Conservation (phyloP, 2,888 invertebrate species). For the Lumbricus terrestris region DNA sequence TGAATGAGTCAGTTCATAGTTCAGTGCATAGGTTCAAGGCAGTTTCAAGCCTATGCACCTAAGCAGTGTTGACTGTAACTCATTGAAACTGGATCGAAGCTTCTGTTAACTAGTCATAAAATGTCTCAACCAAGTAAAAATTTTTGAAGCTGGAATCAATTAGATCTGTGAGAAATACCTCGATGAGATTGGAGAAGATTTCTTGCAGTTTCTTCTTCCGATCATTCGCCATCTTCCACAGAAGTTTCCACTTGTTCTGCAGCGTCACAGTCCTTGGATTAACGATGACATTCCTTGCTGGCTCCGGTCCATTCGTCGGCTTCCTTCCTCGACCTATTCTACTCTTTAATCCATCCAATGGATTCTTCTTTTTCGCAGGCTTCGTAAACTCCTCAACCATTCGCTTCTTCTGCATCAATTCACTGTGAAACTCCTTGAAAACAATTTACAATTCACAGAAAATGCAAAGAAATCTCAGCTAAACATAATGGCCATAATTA, state of each 20-base stretch:
- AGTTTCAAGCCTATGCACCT: no score
- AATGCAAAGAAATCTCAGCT: background rate
- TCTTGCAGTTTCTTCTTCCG: conserved; percentile 57
- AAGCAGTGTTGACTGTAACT: no score
- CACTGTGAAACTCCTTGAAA: conserved; percentile 55
- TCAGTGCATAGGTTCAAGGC: no score
- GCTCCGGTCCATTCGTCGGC: background rate
- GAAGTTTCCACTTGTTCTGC: conserved; percentile 55
- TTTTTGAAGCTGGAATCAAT: no score
- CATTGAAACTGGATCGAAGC: background rate
- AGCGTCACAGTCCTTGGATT: conserved; percentile 50
- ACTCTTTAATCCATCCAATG: background rate
- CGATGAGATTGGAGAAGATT: conserved; percentile 52
- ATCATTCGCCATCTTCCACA: conserved; percentile 57
- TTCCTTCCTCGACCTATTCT: background rate
- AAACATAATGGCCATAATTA: background rate
- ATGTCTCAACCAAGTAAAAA: background rate
- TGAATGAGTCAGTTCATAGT: no score
- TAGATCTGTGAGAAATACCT: conserved; percentile 42
- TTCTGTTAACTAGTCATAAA: background rate
- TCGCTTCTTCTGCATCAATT: conserved; percentile 52
- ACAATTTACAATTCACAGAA: background rate
- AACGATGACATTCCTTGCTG: background rate
- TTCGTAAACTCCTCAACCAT: conserved; percentile 53
- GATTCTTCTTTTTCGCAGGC: conserved; percentile 30